Evolutionary conservation across 2,797 vertebrate species (phyloP), one percentile per base, ranked within the genome.

Genomic region (Otus scops): DNA sequence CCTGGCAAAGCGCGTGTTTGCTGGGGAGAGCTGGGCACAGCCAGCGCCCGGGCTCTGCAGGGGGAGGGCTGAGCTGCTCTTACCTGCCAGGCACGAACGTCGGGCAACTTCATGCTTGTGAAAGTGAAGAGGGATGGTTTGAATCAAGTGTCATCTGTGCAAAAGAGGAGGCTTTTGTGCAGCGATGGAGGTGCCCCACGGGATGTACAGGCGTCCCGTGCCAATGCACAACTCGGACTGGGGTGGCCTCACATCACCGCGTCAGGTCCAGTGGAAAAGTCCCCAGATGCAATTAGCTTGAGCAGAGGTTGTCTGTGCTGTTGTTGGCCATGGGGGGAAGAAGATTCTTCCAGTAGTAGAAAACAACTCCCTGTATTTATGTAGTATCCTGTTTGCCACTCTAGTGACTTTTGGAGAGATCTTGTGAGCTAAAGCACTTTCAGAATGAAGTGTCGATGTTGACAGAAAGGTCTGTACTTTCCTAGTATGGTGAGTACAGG

Each of bases 171-270:
- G 16, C 21, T 53, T 28, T 8, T 2, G 22, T 13, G 59, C 41
- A 1, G 43, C 11, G 5, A 10, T 11, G 1, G 13, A 4, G 63
- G 6, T 36, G 6, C 45, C 17, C 26, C 12, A 8, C 5, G 36
- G 27, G 19, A 2, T 6, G 41, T 7, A 2, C 4, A 6, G 13
- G 1, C 2, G 2, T 10, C 43, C 64, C 2, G 3, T 13, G 43
- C n/a, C 83, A 0, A 4, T 1, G 28, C 34, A 0, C 64, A 0
- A 7, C 43, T 0, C 61, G 7, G 45, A 4, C 45, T 50, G 0
- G 12, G 1, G 14, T 6, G 54, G 6, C 24, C 59, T 41, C 28
- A 0, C 39, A 0, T 5, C 19, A 3, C 57, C 3, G 23, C 5
- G 7, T 30, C 41, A 3, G 4, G n/a, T 10, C 4, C 34, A 1